These are phyloP conservation scores for Gavia stellata DNA, from an alignment of 2,113 vertebrate species.

Conservation along the genomic window DNA sequence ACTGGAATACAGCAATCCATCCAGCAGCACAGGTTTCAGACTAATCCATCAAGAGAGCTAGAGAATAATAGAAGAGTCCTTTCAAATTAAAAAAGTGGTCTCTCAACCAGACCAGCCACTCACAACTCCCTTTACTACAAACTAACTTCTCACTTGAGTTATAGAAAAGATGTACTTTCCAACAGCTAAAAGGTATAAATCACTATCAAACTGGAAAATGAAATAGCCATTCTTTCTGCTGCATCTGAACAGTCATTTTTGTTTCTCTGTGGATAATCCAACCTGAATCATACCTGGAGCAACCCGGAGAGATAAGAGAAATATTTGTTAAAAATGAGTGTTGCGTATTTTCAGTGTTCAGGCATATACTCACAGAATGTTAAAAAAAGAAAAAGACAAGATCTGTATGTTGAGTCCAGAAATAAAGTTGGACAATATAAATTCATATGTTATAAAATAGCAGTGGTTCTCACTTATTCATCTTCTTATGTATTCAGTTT, in stretches of 20 bases:
- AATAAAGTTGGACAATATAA: background rate
- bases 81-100: background rate
- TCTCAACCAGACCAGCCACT: background rate
- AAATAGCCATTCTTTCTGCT: background rate
- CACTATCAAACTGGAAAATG: background rate
- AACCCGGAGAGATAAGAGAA: background rate
- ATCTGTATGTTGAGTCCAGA: background rate
- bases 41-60: background rate
- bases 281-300: background rate
- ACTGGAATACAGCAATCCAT: background rate
- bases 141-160: background rate
- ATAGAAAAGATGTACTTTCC: background rate
- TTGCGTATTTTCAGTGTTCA: background rate
- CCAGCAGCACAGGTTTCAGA: background rate
- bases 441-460: background rate
- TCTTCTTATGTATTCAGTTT: constrained; percentile 65
- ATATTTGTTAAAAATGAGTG: background rate
- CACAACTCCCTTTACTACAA: background rate
- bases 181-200: background rate
- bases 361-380: background rate
- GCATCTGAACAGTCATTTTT: background rate
- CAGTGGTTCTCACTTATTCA: background rate
- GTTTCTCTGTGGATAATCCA: background rate
- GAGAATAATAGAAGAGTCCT: background rate
- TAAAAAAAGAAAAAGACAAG: background rate